phyloP scores from a whole-genome alignment of 1,140 invertebrate genomes.

The Pteromalus puparum region DNA sequence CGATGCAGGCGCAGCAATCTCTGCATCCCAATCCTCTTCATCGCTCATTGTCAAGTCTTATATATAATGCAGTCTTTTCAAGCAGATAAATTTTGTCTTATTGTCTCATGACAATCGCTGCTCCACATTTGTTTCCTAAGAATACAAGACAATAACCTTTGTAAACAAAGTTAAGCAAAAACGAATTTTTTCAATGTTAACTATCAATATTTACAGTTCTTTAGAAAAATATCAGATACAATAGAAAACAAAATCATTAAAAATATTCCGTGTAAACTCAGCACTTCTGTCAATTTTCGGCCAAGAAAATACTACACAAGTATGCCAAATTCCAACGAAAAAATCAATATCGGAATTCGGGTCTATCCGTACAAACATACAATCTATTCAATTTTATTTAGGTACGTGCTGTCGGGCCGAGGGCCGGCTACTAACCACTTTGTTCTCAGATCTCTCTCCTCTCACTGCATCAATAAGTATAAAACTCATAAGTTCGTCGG shows the following conservation, averaged over 20 bases:
- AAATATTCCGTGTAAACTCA: neutral
- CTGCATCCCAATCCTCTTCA: constrained; percentile 48
- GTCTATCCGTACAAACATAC: no score
- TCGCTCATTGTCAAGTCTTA: constrained; percentile 37
- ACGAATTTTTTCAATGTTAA: no score
- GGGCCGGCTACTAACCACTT: no score
- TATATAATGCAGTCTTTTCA: neutral
- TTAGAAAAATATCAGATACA: neutral
- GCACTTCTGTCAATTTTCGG: no score
- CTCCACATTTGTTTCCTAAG: neutral
- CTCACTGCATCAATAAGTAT: no score
- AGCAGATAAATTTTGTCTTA: neutral
- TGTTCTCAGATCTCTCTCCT: no score
- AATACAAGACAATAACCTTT: constrained; percentile 2
- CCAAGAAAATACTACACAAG: neutral
- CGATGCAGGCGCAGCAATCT: neutral
- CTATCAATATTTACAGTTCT: no score
- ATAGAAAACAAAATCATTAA: neutral
- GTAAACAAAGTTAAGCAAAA: no score
- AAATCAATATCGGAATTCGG: neutral
- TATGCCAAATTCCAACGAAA: neutral
- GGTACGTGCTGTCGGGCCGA: no score
- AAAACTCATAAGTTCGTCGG: no score
- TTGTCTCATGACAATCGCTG: neutral
- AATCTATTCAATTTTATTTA: no score